phyloP scores from a whole-genome alignment of 2,797 vertebrate species.

The Cirrhinus molitorella region DNA sequence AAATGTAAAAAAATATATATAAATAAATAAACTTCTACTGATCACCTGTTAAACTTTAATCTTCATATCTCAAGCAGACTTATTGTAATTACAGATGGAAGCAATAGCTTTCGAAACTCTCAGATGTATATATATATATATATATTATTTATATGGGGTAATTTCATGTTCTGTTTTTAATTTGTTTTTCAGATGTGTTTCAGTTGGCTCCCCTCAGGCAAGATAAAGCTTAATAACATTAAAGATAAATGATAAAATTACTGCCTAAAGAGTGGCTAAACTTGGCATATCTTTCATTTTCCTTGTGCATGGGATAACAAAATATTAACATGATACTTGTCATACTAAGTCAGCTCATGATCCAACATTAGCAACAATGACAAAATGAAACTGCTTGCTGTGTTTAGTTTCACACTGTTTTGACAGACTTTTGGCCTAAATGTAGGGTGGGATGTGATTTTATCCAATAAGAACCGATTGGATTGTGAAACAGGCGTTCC shows the following conservation, averaged over 20 bases:
- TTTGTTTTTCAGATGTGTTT: conserved; percentile 22
- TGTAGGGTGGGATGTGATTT: background rate
- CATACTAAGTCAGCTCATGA: background rate
- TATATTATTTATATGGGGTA: background rate
- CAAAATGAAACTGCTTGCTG: background rate
- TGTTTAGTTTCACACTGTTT: background rate
- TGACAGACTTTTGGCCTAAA: background rate
- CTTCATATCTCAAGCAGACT: background rate
- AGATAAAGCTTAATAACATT: background rate
- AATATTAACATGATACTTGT: background rate
- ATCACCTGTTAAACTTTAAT: no score
- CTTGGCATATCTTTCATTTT: background rate
- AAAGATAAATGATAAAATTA: conserved; percentile 2
- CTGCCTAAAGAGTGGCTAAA: background rate
- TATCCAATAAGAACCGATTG: background rate
- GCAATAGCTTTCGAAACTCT: background rate
- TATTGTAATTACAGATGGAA: background rate
- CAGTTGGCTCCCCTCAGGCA: conserved; percentile 16
- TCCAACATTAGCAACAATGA: background rate
- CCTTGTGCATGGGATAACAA: background rate
- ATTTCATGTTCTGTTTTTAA: background rate
- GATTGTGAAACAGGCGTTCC: background rate
- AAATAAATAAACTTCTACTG: no score
- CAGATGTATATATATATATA: background rate
- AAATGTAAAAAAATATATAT: no score